phyloP scores from a whole-genome alignment of 2,888 invertebrate genomes.

The Tenthredo mesomela region DNA sequence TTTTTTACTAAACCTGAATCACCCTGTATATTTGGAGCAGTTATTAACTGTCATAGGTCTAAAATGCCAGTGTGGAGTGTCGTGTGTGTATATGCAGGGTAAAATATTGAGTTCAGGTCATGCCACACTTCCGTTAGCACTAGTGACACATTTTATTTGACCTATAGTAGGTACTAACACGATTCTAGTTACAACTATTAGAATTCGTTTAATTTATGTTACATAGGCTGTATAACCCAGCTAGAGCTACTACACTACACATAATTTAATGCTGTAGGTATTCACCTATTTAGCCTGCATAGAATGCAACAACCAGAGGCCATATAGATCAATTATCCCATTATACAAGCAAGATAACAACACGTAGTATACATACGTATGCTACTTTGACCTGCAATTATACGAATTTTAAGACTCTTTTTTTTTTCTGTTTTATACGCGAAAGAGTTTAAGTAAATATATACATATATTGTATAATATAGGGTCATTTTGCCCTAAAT shows the following conservation, averaged over 20 bases:
- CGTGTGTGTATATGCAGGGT: neutral
- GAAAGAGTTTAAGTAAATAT: neutral
- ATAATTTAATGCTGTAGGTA: neutral
- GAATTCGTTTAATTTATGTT: neutral
- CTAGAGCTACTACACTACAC: no score
- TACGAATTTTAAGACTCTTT: neutral
- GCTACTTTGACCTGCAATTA: neutral
- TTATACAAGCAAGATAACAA: neutral
- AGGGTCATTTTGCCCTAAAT: neutral
- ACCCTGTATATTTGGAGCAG: neutral
- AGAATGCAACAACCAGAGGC: neutral
- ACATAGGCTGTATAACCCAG: neutral
- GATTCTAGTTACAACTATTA: neutral
- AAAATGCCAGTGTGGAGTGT: neutral
- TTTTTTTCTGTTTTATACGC: neutral
- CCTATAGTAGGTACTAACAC: neutral
- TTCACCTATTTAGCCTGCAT: neutral
- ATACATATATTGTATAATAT: neutral
- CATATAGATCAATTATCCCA: constrained; percentile 19
- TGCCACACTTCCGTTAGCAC: constrained; percentile 21
- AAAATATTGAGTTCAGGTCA: constrained; percentile 8
- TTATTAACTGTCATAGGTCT: no score
- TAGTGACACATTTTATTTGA: constrained; percentile 39
- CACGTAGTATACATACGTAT: neutral
- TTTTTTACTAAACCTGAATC: neutral